Percentiles rank a stretch among this genome's conserved stretches.
Evolutionary conservation across 2,888 invertebrate species (phyloP).

Genomic region (Meganola albula): DNA sequence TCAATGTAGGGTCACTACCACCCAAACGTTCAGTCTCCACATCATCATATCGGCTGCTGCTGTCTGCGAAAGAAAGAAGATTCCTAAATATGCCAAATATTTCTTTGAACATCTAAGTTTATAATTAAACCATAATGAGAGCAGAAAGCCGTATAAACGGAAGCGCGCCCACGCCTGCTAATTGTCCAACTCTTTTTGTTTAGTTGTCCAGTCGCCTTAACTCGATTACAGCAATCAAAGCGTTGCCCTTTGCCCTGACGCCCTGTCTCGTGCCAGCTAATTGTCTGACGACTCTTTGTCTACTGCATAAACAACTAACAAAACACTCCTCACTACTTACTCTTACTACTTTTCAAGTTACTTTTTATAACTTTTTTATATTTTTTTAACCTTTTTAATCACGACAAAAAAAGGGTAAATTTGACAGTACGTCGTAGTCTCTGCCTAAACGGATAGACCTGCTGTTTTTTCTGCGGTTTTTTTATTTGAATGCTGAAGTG

Average conservation of each 20-base stretch:
- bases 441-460: no score
- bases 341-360: no score
- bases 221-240: constrained; percentile 73
- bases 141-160: constrained; percentile 43
- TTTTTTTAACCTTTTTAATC: no score
- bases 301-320: constrained; percentile 16
- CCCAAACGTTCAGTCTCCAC: no score
- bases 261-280: constrained; percentile 38
- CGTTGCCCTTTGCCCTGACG: constrained; percentile 56
- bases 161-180: constrained; percentile 66
- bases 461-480: no score
- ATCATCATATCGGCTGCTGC: no score
- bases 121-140: no score
- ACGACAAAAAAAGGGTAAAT: no score
- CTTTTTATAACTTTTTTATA: no score
- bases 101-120: constrained; percentile 21
- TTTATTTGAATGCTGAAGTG: no score
- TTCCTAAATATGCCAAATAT: constrained; percentile 7
- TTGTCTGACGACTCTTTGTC: constrained; percentile 29
- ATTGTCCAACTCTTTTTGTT: constrained; percentile 73
- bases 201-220: constrained; percentile 58
- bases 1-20: no score
- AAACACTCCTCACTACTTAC: neutral
- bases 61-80: neutral
- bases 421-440: no score